phyloP scores from a whole-genome alignment of 2,797 vertebrate genomes.

The Poecilia velifera region DNA sequence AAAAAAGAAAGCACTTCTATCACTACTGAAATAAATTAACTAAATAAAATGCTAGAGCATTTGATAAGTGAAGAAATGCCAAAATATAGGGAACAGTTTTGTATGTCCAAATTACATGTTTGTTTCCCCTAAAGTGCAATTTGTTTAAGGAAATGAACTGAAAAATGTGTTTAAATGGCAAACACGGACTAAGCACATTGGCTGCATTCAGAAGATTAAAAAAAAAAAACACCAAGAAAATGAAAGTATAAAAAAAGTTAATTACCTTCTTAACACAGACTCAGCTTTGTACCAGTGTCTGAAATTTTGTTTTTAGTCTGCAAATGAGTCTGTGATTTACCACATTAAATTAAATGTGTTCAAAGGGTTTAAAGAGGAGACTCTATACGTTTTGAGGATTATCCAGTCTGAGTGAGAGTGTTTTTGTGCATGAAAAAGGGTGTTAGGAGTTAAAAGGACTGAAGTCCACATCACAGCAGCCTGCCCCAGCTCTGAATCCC shows the following conservation, averaged over 20 bases:
- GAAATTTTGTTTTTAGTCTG: background rate
- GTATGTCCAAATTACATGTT: background rate
- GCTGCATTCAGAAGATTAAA: conserved; percentile 18
- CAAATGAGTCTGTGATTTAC: conserved; percentile 2
- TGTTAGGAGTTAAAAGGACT: background rate
- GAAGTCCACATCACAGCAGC: background rate
- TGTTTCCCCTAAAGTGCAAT: no score
- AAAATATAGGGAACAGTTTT: background rate
- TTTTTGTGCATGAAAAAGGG: background rate
- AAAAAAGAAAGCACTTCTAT: background rate
- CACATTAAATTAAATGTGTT: conserved; percentile 10
- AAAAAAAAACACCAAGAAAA: conserved; percentile 18
- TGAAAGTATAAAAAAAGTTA: background rate
- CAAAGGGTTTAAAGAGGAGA: conserved; percentile 5
- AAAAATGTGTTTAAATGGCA: background rate
- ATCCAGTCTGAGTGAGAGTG: background rate
- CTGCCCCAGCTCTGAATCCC: background rate
- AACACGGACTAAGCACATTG: conserved; percentile 20
- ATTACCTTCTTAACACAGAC: conserved; percentile 14
- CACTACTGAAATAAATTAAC: background rate
- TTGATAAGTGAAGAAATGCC: background rate
- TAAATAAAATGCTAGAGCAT: background rate
- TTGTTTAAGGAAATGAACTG: background rate
- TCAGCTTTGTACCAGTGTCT: conserved; percentile 8
- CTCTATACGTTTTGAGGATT: background rate